Base-by-base conservation (phyloP, 1,140 invertebrate genomes). In the Himalopsyche phryganea region DNA sequence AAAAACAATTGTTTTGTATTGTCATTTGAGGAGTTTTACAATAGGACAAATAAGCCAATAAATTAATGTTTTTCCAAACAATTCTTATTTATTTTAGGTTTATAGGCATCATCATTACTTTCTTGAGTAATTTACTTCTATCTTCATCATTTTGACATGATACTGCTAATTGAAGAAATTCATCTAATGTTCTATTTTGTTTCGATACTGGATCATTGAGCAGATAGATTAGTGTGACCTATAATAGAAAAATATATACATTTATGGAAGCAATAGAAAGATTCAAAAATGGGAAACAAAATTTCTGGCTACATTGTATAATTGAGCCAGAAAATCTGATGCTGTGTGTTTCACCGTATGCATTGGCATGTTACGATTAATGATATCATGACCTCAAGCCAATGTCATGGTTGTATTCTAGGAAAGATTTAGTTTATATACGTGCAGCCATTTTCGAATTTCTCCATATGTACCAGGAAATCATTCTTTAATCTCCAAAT, bases 191-290 rank as follows among this genome's bases (percentile, higher is more conserved):
- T 18, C 14, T 49, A n/a, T 44, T 10, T 18, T 17, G 15, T 40
- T 52, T 48, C 6, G 57, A 48, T 1, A 58, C 17, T 2, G 57
- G 57, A 46, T 58, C 57, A 9, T 58, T 58, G 9, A 58, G 35
- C 2, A 58, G 14, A 38, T 46, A 52, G n/a, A 58, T 56, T 2
- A 60, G 23, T 20, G 57, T 51, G 35, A 51, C 55, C 61, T 63
- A 36, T 56, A 60, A 63, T 46, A 11, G 17, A 62, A 28, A 48
- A 23, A 59, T 11, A 17, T 13, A 50, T 46, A 17, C 23, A 7
- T 5, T 46, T 9, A 46, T 20, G 9, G 6, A 18, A 7, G 23
- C 9, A 7, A 6, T 42, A 14, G 6, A 42, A 42, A 10, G 7
- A 6, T 10, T 42, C 15, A 10, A 42, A 6, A 15, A 42, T 6